Base-by-base conservation (phyloP, 2,797 vertebrate genomes). In the Diplodus sargus region DNA sequence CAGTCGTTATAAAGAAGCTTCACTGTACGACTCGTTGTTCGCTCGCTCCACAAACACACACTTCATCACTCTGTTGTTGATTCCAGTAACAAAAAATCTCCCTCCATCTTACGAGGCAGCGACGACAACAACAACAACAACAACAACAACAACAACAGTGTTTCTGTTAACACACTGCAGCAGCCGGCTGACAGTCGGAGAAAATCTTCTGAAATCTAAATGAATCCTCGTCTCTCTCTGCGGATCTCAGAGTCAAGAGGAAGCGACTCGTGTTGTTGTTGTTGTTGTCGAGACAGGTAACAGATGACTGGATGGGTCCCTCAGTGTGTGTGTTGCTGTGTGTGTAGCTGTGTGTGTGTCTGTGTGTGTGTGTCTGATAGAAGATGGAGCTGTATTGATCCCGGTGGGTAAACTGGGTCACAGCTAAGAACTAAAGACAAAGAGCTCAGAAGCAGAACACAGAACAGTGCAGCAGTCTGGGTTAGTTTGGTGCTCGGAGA, bases 321-420 rank as follows among this genome's bases (percentile, higher is more conserved):
- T 71, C 25, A 12, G 6, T 10, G 34, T 61, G 28, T 58, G 45
- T 13, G 42, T 60, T 3, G 4, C 12, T 58, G 28, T 65, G 10
- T 45, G 23, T 8, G 34, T 64, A 34, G 61, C 28, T 74, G 10
- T 78, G 18, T 64, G 61, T 74, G 10, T 78, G 18, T 64, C n/a
- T n/a, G n/a, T n/a, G 61, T 49, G 61, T 74, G 10, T 78, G 18
- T 64, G 61, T 49, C 18, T 48, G 1, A 54, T 22, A 48, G 53
- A 18, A 51, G 30, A 70, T 59, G 4, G 23, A 57, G 10, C 14
- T 8, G 63, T 70, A 81, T 79, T 51, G 70, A 82, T 82, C 53
- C 20, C 49, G 15, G 22, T 52, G 47, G 45, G 34, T 67, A 15
- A 62, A 70, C 14, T 48, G 14, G 3, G 13, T 49, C 59, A 48